phyloP scores from a whole-genome alignment of 2,113 vertebrate genomes.

The Centropristis striata region DNA sequence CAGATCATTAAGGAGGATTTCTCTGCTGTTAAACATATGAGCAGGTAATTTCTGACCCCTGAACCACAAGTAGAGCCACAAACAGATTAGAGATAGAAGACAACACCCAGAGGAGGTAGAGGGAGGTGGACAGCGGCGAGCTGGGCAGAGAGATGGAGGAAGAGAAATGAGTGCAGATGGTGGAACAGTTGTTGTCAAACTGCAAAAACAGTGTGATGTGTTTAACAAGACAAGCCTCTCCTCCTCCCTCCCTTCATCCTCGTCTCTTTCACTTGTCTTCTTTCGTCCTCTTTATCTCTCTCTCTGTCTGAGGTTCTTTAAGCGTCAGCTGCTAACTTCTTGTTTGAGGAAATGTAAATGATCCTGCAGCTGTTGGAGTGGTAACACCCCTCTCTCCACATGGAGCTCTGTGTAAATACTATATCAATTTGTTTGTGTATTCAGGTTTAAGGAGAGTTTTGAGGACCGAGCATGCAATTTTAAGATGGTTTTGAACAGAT shows the following conservation, averaged over 20 bases:
- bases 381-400: constrained; percentile 20
- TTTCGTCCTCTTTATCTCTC: constrained; percentile 16
- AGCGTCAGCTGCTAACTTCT: constrained; percentile 6
- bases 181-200: constrained; percentile 57
- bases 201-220: constrained; percentile 14
- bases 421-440: not conserved
- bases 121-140: not conserved
- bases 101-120: not conserved
- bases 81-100: not conserved
- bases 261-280: not conserved
- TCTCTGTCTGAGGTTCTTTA: not conserved
- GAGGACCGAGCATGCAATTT: not conserved
- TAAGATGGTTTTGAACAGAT: too few relatives aligned
- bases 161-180: constrained; percentile 45
- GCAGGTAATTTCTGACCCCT: too few relatives aligned
- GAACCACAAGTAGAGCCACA: too few relatives aligned
- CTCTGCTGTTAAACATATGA: too few relatives aligned
- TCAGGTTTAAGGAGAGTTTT: not conserved
- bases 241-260: not conserved
- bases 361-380: constrained; percentile 7
- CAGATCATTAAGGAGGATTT: too few relatives aligned
- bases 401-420: constrained; percentile 6
- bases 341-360: constrained; percentile 36
- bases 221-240: constrained; percentile 32
- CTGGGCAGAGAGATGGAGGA: not conserved